Conservation (phyloP, 1,140 invertebrate species). For the Trichogramma pretiosum region DNA sequence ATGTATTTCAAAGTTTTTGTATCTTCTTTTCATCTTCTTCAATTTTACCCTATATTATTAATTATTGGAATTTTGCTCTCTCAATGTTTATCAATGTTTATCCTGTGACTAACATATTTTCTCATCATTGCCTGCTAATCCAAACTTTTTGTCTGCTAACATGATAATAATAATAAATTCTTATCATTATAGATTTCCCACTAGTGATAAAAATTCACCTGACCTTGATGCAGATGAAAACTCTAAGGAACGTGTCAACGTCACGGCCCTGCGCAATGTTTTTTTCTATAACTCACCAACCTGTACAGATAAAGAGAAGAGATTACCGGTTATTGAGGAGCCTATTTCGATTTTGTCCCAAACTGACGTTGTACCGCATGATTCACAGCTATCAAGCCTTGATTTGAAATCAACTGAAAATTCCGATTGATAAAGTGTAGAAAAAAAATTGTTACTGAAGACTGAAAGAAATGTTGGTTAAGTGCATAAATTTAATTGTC, state of each 20-base stretch:
- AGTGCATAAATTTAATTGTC: background rate
- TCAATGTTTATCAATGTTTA: background rate
- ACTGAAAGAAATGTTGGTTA: slow-evolving; percentile 11
- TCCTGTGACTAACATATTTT: no score
- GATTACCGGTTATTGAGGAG: slow-evolving; percentile 38
- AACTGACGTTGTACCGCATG: slow-evolving; percentile 2
- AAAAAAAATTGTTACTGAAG: slow-evolving; percentile 11
- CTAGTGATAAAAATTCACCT: slow-evolving; percentile 26
- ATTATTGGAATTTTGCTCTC: no score
- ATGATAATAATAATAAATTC: background rate
- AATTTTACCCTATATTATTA: no score
- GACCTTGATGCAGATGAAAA: slow-evolving; percentile 22
- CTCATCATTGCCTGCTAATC: no score
- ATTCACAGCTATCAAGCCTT: no score
- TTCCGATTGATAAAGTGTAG: slow-evolving; percentile 22
- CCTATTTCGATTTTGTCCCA: slow-evolving; percentile 24
- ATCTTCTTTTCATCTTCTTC: no score
- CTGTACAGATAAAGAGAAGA: slow-evolving; percentile 32
- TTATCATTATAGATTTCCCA: slow-evolving; percentile 26
- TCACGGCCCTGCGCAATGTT: slow-evolving; percentile 33
- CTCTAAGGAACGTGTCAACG: slow-evolving; percentile 32
- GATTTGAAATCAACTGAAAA: slow-evolving; percentile 23
- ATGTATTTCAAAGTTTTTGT: no score
- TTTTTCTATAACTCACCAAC: slow-evolving; percentile 35
- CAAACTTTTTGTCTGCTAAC: slow-evolving; percentile 21